Conservation (phyloP, 2,888 invertebrate species). For the Limnephilus rhombicus region DNA sequence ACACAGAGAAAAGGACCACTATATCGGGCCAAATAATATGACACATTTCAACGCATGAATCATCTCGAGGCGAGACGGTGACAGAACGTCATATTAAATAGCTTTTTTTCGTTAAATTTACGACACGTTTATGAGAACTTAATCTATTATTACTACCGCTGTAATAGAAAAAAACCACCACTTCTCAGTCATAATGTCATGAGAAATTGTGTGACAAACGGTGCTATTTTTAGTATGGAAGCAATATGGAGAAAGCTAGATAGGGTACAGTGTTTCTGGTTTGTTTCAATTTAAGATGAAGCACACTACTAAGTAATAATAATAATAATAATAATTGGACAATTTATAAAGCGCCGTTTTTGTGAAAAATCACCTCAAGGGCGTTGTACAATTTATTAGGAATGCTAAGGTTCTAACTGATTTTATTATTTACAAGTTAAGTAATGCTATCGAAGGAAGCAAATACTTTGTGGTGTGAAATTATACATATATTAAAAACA, state of each 20-base stretch:
- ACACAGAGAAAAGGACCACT: neutral
- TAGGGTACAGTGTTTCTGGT: neutral
- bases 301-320: too few relatives aligned
- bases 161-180: neutral
- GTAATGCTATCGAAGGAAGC: too few relatives aligned
- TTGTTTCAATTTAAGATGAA: neutral
- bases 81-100: neutral
- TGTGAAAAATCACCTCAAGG: too few relatives aligned
- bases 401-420: too few relatives aligned
- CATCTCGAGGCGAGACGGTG: neutral
- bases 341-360: too few relatives aligned
- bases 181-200: neutral
- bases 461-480: too few relatives aligned
- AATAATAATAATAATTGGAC: too few relatives aligned
- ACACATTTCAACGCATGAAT: neutral
- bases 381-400: too few relatives aligned
- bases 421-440: too few relatives aligned
- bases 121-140: neutral
- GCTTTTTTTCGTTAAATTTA: neutral
- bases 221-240: neutral
- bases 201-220: conserved; percentile 1
- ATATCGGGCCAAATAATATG: neutral
- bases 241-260: neutral
- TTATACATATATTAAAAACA: too few relatives aligned
- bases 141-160: neutral